These are phyloP conservation scores for Catalaphyllia jardinei DNA, from an alignment of 64 coral and sea anemone species.

Conservation along the genomic window DNA sequence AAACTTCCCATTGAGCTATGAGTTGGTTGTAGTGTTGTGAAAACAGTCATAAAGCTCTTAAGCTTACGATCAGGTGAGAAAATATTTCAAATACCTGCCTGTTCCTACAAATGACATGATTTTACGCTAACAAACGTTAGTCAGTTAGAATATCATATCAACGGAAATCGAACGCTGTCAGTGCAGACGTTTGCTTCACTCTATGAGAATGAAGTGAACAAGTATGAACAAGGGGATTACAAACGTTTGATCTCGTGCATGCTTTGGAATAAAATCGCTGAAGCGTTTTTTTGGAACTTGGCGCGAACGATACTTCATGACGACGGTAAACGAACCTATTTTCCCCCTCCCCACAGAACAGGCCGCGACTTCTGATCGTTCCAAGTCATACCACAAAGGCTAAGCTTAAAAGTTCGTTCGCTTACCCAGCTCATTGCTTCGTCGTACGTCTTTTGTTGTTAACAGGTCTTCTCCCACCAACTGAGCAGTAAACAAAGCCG, in stretches of 20 bases:
- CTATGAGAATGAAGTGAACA: not conserved
- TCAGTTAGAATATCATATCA: not conserved
- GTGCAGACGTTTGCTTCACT: no score
- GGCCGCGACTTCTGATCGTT: not conserved
- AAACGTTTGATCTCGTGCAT: not conserved
- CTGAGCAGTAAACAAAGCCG: conserved; percentile 29
- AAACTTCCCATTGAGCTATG: not conserved
- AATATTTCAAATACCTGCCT: not conserved
- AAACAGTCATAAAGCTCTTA: not conserved
- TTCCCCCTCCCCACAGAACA: not conserved
- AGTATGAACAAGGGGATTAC: not conserved
- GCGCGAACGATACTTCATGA: not conserved
- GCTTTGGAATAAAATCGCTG: not conserved
- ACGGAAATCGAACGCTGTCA: no score
- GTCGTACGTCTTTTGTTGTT: not conserved
- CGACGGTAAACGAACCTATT: not conserved
- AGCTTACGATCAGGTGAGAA: not conserved
- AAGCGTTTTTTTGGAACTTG: not conserved
- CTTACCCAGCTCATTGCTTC: not conserved
- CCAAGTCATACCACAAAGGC: not conserved
- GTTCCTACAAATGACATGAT: not conserved
- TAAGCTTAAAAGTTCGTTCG: not conserved
- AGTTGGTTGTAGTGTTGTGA: not conserved
- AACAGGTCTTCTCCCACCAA: conserved; percentile 36
- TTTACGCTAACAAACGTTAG: not conserved